A percentile compares a stretch with the other conserved stretches of the same genome.
phyloP scores from a whole-genome alignment of 1,140 invertebrate genomes.

The Lasaia peninsularis region DNA sequence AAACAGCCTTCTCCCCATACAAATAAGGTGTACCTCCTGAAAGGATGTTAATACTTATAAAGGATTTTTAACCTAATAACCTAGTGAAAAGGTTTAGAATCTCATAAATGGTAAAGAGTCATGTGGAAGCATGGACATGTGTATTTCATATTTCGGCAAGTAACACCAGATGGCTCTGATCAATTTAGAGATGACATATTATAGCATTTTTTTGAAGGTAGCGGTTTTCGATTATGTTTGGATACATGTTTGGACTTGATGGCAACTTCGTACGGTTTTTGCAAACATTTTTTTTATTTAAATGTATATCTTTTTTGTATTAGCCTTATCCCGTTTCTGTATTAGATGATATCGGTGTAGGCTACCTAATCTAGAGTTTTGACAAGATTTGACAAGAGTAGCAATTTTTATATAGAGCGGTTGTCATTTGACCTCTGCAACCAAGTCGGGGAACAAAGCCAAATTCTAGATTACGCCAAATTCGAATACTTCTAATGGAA shows the following conservation, averaged over 20 bases:
- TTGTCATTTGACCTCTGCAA: too few relatives aligned
- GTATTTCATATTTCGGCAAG: conserved; percentile 58
- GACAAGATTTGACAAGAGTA: too few relatives aligned
- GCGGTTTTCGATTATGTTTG: conserved; percentile 25
- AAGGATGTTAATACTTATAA: neutral
- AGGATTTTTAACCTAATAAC: conserved; percentile 22
- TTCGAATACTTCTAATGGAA: too few relatives aligned
- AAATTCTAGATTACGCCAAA: too few relatives aligned
- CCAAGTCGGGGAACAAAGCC: too few relatives aligned
- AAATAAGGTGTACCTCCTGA: neutral
- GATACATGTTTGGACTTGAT: conserved; percentile 22
- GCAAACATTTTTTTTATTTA: neutral
- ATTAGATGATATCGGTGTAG: too few relatives aligned
- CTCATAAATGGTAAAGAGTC: conserved; percentile 30
- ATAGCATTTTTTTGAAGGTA: conserved; percentile 37
- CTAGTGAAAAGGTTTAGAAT: conserved; percentile 23
- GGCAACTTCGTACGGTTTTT: neutral
- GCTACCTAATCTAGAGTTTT: too few relatives aligned
- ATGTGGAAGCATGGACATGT: conserved; percentile 57
- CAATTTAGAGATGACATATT: conserved; percentile 43
- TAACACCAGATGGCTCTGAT: conserved; percentile 52
- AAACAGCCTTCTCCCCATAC: conserved; percentile 31
- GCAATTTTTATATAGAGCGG: too few relatives aligned
- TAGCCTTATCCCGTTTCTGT: too few relatives aligned
- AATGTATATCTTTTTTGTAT: too few relatives aligned